These are phyloP conservation scores for Diadema setosum DNA, from an alignment of 35 echinoderm and acorn worm species.

Conservation along the genomic window DNA sequence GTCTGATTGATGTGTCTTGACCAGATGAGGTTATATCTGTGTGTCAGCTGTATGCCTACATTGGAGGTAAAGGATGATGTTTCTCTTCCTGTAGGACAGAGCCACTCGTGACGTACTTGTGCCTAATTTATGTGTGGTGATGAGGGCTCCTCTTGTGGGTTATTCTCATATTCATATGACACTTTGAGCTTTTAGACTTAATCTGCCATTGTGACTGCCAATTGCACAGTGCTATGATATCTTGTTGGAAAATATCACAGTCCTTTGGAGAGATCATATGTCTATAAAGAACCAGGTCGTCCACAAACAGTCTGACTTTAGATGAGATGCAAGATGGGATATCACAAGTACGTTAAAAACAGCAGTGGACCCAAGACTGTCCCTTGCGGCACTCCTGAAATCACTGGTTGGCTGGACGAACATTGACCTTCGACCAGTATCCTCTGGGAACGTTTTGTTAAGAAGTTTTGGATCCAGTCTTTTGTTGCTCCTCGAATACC, in stretches of 20 bases:
- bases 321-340: not conserved
- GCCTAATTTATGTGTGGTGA: no score
- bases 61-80: not conserved
- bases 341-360: slow-evolving; percentile 14
- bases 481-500: not conserved
- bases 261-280: not conserved
- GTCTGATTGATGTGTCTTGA: not conserved
- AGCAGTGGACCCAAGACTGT: slow-evolving; percentile 21
- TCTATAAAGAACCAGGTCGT: not conserved
- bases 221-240: not conserved
- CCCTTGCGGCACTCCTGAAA: slow-evolving; percentile 34
- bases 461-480: not conserved
- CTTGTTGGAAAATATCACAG: not conserved
- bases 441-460: not conserved
- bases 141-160: not conserved
- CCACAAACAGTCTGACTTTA: slow-evolving; percentile 21
- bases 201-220: not conserved
- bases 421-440: slow-evolving; percentile 21
- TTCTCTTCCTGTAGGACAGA: not conserved
- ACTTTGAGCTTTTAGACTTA: not conserved
- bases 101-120: not conserved
- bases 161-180: not conserved
- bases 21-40: not conserved
- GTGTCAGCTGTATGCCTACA: not conserved
- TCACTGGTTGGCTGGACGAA: not conserved